Base-by-base conservation (phyloP, 2,797 vertebrate genomes). In the Anas bernieri region DNA sequence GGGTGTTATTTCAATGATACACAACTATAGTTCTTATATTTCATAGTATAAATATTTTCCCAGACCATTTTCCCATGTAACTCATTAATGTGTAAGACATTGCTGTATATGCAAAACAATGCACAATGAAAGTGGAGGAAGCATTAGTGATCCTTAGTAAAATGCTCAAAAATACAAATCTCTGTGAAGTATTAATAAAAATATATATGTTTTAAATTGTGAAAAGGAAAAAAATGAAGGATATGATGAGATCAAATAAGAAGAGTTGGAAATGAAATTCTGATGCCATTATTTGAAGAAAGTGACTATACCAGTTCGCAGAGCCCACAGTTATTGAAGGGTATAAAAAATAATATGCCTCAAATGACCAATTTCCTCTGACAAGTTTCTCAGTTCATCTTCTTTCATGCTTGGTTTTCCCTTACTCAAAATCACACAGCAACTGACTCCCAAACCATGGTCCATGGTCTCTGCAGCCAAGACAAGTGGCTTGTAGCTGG, bases 161-260 rank as follows among this genome's bases (percentile, higher is more conserved):
- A 85, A 68, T 56, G 43, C 84, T 83, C 28, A 12, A 78, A 87
- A 78, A 67, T 4, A 25, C 21, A 4, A 54, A 69, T 45, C 16
- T 77, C 28, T 64, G 37, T 72, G 59, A 87, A 76, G 30, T 26
- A 39, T 12, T 89, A 83, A 69, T 66, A 92, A 67, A 93, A 90
- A 75, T 56, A 92, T 88, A 91, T 78, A 61, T 72, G 73, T 33
- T 85, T 83, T 63, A 83, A 91, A 73, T 78, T 92, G 73, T 72
- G 63, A 77, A 92, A 72, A 69, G 45, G 83, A 56, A 83, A 96
- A 89, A 88, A 94, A 92, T 56, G 28, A 86, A 89, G 82, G 50
- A 20, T 70, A 80, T 41, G 52, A 82, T 72, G 69, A 90, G 59
- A 62, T 63, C 80, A 75, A 74, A 43, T 61, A 84, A 79, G 48